These are phyloP conservation scores for Megaleporinus macrocephalus DNA, from an alignment of 2,113 vertebrate genomes.

Conservation along the genomic window DNA sequence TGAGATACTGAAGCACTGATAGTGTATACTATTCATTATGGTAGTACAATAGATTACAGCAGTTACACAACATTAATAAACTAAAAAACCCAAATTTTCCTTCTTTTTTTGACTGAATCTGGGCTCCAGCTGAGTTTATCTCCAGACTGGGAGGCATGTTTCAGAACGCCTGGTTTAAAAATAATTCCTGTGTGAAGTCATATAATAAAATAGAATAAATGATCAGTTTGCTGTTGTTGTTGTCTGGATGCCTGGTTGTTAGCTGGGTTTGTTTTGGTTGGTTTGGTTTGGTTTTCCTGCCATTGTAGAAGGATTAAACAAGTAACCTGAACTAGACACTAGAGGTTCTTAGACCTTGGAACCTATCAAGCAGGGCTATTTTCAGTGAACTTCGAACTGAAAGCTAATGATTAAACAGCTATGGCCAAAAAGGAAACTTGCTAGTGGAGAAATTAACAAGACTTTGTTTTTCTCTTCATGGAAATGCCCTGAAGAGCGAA, in stretches of 20 bases:
- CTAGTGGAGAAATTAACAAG: no score
- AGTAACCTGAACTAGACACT: neutral
- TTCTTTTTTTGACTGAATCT: no score
- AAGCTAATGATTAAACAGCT: neutral
- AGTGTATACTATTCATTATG: neutral
- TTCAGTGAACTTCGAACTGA: neutral
- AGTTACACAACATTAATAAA: neutral
- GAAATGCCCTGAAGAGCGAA: no score
- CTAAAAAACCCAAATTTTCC: neutral
- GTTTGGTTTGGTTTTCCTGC: neutral
- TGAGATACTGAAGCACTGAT: neutral
- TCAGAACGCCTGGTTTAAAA: no score
- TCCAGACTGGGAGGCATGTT: no score
- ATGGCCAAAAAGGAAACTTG: neutral
- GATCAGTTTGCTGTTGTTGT: no score
- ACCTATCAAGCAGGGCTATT: neutral
- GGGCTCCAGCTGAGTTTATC: no score
- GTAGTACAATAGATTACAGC: neutral
- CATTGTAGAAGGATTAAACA: neutral
- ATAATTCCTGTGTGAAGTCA: no score
- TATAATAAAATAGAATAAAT: no score
- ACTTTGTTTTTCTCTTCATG: neutral
- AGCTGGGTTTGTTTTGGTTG: neutral
- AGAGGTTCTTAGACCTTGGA: neutral
- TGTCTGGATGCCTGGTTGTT: no score